These are phyloP conservation scores for Dermolepida albohirtum DNA, from an alignment of 2,888 invertebrate genomes.

Conservation along the genomic window DNA sequence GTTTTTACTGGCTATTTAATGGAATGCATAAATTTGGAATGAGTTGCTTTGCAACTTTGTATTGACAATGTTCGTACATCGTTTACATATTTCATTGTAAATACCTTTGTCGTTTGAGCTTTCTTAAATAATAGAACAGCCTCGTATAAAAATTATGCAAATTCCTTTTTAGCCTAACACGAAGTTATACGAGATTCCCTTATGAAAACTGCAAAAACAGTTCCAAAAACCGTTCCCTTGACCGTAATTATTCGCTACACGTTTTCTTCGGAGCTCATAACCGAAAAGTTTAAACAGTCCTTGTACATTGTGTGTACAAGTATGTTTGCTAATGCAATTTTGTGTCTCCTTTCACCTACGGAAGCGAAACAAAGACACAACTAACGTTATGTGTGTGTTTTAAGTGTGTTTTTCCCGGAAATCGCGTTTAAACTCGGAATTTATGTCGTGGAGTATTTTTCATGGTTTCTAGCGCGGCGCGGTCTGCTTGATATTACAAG, in stretches of 20 bases:
- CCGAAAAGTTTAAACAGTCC: conserved; percentile 26
- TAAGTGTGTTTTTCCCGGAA: conserved; percentile 56
- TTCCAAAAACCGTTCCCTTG: conserved; percentile 11
- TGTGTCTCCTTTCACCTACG: not conserved
- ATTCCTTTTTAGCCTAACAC: too few species aligned
- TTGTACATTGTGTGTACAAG: conserved; percentile 1
- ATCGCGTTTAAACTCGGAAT: conserved; percentile 59
- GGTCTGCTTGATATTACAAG: conserved; percentile 59
- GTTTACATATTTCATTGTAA: too few species aligned
- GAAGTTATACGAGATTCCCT: too few species aligned
- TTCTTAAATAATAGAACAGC: too few species aligned
- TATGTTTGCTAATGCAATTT: conserved; percentile 34
- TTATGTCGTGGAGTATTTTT: conserved; percentile 59
- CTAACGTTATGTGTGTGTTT: conserved; percentile 11
- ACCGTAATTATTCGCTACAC: conserved; percentile 34
- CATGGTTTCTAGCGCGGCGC: conserved; percentile 55
- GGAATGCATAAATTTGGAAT: too few species aligned
- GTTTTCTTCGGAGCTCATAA: conserved; percentile 30
- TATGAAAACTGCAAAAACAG: too few species aligned
- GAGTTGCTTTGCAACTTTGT: too few species aligned
- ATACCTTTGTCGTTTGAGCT: too few species aligned
- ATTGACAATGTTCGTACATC: too few species aligned
- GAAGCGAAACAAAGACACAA: not conserved
- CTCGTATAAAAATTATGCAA: too few species aligned
- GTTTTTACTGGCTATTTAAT: too few species aligned